Evolutionary conservation across 2,797 vertebrate genomes (phyloP).

Genomic region (Mycteria americana): DNA sequence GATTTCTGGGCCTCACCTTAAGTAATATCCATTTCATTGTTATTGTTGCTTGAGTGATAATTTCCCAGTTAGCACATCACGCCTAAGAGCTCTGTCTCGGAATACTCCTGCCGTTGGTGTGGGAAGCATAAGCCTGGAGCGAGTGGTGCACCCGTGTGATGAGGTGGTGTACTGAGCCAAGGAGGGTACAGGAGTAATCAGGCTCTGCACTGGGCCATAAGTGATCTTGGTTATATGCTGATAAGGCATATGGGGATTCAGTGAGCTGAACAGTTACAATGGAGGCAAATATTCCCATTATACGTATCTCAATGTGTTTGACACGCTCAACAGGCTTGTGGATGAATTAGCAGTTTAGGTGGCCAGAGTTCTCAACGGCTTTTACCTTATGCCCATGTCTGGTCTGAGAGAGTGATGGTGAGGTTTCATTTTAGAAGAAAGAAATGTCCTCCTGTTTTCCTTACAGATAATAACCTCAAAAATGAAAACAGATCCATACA

Average conservation of each 20-base stretch:
- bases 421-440: background rate
- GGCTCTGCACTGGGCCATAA: background rate
- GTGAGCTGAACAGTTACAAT: background rate
- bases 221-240: background rate
- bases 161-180: background rate
- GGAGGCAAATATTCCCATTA: background rate
- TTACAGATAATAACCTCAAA: background rate
- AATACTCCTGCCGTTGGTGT: background rate
- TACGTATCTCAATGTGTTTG: background rate
- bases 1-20: background rate
- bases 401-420: background rate
- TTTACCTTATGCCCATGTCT: background rate
- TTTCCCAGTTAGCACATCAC: background rate
- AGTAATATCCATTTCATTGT: background rate
- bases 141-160: rapidly evolving
- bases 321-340: background rate
- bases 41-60: background rate
- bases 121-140: rapidly evolving
- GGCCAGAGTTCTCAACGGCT: background rate
- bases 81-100: background rate
- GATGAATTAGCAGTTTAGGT: background rate
- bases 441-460: background rate
- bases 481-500: background rate
- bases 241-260: background rate
- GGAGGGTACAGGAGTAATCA: background rate